Conservation (phyloP, 2,888 invertebrate species). For the Leucoptera coffeella region DNA sequence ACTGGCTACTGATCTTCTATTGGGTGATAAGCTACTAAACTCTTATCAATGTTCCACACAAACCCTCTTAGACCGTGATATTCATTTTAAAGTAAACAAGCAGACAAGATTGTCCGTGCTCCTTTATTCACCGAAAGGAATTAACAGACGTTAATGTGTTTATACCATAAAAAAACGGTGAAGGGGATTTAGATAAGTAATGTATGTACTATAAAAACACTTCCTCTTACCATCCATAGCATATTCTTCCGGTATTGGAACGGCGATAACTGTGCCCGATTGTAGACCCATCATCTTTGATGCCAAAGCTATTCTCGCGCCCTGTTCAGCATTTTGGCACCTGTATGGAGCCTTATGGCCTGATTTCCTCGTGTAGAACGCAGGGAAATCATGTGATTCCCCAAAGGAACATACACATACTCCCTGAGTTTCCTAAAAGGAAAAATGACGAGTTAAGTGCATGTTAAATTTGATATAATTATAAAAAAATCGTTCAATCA, state of each 20-base stretch:
- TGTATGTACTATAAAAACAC: background rate
- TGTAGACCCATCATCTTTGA: slow-evolving; percentile 47
- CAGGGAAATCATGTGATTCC: slow-evolving; percentile 72
- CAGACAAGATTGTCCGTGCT: too few relatives aligned
- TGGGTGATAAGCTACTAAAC: too few relatives aligned
- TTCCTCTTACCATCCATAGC: slow-evolving; percentile 49
- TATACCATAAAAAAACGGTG: too few relatives aligned
- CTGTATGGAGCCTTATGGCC: slow-evolving; percentile 67
- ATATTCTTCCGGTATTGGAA: slow-evolving; percentile 76
- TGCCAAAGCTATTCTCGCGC: slow-evolving; percentile 64
- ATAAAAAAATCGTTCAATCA: too few relatives aligned
- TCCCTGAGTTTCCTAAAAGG: slow-evolving; percentile 82
- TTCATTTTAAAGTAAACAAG: too few relatives aligned
- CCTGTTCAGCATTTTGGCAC: slow-evolving; percentile 56
- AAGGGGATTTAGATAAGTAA: slow-evolving; percentile 3
- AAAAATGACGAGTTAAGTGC: background rate
- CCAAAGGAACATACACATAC: slow-evolving; percentile 83
- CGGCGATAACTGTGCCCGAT: slow-evolving; percentile 80
- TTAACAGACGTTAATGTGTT: too few relatives aligned
- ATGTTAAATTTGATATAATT: too few relatives aligned
- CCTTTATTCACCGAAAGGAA: too few relatives aligned
- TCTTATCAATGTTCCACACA: too few relatives aligned
- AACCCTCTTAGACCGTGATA: too few relatives aligned
- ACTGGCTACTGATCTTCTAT: too few relatives aligned
- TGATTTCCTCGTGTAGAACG: slow-evolving; percentile 83